Conservation (phyloP, 1,140 invertebrate genomes). For the Oreohelix idahoensis region DNA sequence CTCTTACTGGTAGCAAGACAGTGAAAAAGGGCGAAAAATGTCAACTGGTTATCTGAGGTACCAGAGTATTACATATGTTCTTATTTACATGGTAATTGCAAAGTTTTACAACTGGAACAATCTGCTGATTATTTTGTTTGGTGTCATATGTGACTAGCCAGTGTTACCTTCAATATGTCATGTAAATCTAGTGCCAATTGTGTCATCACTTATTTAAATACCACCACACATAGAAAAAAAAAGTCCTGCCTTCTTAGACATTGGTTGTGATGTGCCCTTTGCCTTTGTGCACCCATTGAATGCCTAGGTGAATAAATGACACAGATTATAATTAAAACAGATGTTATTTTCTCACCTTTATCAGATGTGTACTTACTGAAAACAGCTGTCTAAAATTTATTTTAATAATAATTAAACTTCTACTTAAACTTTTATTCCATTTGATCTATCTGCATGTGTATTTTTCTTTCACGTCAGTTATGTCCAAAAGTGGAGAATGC, state of each 20-base stretch:
- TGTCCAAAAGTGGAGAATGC: too few relatives aligned
- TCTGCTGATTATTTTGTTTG: too few relatives aligned
- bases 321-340: background rate
- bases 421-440: constrained; percentile 7
- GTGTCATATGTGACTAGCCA: too few relatives aligned
- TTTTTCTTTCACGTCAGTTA: too few relatives aligned
- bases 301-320: constrained; percentile 2
- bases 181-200: background rate
- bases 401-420: background rate
- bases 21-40: too few relatives aligned
- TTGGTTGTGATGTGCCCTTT: constrained; percentile 29
- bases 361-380: background rate
- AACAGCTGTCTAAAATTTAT: background rate
- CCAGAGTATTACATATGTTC: too few relatives aligned
- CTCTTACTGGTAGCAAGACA: too few relatives aligned
- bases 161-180: background rate
- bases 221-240: background rate
- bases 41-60: too few relatives aligned
- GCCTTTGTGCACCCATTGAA: constrained; percentile 19
- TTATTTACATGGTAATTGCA: too few relatives aligned
- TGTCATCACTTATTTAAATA: background rate
- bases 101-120: too few relatives aligned
- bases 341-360: background rate
- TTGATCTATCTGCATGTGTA: too few relatives aligned
- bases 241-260: constrained; percentile 25